Evolutionary conservation across 2,888 invertebrate species (phyloP).

Genomic region (Caenorhabditis sinica): DNA sequence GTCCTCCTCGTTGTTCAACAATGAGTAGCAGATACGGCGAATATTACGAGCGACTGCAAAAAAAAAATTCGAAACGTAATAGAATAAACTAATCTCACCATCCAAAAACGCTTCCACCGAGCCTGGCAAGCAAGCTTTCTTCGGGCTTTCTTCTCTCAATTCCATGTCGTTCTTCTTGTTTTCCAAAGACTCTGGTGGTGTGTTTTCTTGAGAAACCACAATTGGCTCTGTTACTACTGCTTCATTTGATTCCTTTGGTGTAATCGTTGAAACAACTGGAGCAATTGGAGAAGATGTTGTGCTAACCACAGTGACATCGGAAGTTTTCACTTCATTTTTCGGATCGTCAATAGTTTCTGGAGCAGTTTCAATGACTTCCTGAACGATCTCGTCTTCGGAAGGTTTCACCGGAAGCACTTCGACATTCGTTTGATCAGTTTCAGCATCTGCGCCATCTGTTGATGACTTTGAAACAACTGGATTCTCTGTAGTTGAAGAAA

Average conservation of each 20-base stretch:
- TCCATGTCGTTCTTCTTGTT: neutral
- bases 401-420: too few species aligned
- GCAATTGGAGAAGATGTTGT: neutral
- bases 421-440: too few species aligned
- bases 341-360: neutral
- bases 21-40: neutral
- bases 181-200: slow-evolving; percentile 20
- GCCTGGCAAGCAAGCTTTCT: neutral
- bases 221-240: neutral
- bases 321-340: too few species aligned
- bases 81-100: neutral
- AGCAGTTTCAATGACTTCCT: neutral
- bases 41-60: slow-evolving; percentile 24
- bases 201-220: slow-evolving; percentile 6
- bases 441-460: too few species aligned
- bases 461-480: too few species aligned
- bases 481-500: too few species aligned
- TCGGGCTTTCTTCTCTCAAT: neutral
- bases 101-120: neutral
- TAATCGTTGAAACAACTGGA: neutral
- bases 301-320: neutral
- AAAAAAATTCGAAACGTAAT: neutral
- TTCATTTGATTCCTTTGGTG: neutral
- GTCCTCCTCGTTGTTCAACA: neutral
- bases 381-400: too few species aligned